A percentile compares a stretch with the other conserved stretches of the same genome.
Conservation (phyloP, 2,888 invertebrate genomes). For the Cosmopolites sordidus region DNA sequence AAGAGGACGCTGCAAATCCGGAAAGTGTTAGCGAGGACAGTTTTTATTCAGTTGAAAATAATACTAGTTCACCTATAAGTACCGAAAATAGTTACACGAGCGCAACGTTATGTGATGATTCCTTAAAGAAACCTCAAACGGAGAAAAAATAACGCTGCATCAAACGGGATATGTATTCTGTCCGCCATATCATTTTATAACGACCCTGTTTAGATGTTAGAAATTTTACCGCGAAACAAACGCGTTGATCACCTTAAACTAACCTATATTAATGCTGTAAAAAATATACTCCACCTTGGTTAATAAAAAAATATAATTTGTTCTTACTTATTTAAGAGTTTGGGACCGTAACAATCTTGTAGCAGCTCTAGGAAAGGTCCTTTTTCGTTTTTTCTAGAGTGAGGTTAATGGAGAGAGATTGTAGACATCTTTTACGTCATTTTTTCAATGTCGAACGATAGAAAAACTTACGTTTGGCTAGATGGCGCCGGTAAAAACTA, state of each 20-base stretch:
- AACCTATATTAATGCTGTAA: too few species aligned
- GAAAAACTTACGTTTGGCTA: too few species aligned
- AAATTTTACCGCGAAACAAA: background rate
- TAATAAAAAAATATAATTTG: slow-evolving; percentile 4
- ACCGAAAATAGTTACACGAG: slow-evolving; percentile 16
- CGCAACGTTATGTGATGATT: slow-evolving; percentile 7
- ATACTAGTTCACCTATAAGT: slow-evolving; percentile 4
- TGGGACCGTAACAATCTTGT: too few species aligned
- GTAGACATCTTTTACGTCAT: background rate
- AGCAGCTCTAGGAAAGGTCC: too few species aligned
- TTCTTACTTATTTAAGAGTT: background rate
- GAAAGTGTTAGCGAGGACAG: slow-evolving; percentile 13
- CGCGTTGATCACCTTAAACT: too few species aligned
- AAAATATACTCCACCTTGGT: slow-evolving; percentile 2
- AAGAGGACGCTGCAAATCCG: slow-evolving; percentile 2
- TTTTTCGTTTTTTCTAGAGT: slow-evolving; percentile 4
- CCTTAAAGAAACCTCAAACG: background rate
- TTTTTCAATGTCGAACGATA: too few species aligned
- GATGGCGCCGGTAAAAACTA: too few species aligned
- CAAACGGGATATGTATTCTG: background rate
- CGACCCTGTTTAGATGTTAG: background rate
- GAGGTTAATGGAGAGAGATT: slow-evolving; percentile 6
- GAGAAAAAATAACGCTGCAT: background rate
- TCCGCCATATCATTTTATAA: slow-evolving; percentile 1
- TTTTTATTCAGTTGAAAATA: slow-evolving; percentile 21